Evolutionary conservation across 2,797 vertebrate genomes (phyloP).

Genomic region (Macropodus opercularis): DNA sequence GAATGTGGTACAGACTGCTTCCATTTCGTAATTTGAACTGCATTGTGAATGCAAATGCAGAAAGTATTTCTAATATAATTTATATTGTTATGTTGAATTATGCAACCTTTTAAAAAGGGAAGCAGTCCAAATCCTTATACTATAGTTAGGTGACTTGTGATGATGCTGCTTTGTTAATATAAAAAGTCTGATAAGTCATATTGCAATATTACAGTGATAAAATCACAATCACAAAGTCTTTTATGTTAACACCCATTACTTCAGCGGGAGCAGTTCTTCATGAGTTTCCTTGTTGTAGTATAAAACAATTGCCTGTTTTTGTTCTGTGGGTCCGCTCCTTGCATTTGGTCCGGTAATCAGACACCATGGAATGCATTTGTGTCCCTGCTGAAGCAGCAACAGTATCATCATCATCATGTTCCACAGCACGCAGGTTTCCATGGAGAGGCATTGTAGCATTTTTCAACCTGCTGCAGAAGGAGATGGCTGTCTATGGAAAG

Average conservation of each 20-base stretch:
- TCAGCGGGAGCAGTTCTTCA: neutral
- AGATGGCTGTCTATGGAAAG: neutral
- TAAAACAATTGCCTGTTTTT: slow-evolving; percentile 1
- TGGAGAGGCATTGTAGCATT: slow-evolving; percentile 50
- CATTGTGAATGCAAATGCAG: neutral
- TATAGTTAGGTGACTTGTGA: neutral
- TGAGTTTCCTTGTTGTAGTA: neutral
- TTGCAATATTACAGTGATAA: neutral
- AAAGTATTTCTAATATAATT: neutral
- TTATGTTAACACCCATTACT: neutral
- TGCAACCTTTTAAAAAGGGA: slow-evolving; percentile 4
- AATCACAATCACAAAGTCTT: too few species aligned
- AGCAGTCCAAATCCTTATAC: neutral
- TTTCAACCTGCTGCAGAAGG: slow-evolving; percentile 26
- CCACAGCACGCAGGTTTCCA: slow-evolving; percentile 47
- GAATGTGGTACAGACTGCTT: too few species aligned
- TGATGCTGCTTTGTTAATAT: neutral
- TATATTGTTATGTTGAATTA: slow-evolving; percentile 16
- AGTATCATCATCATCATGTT: slow-evolving; percentile 55
- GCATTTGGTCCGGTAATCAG: slow-evolving; percentile 18
- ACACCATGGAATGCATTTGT: slow-evolving; percentile 26
- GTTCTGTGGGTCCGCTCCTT: slow-evolving; percentile 8
- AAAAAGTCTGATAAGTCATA: too few species aligned
- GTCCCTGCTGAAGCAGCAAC: slow-evolving; percentile 34
- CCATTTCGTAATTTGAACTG: neutral